Percentiles rank a stretch among this genome's conserved stretches.
phyloP scores from a whole-genome alignment of 2,797 vertebrate genomes.

The Yasuhikotakia modesta region DNA sequence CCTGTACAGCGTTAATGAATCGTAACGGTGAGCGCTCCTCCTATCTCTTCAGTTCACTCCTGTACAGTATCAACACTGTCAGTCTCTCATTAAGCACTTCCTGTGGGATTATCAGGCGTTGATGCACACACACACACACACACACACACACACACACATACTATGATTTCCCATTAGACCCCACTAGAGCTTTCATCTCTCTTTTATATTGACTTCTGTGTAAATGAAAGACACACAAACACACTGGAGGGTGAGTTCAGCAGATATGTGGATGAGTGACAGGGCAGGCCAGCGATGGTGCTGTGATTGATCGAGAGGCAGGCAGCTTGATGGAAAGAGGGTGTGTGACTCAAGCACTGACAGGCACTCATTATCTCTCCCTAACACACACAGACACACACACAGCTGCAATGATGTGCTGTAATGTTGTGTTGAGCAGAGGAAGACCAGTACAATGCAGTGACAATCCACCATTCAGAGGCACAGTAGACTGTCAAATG shows the following conservation, averaged over 20 bases:
- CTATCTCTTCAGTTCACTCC: constrained; percentile 9
- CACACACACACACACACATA: constrained; percentile 18
- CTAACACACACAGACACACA: too few species aligned
- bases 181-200: constrained; percentile 11
- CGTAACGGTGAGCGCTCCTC: constrained; percentile 15
- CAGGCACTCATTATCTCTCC: constrained; percentile 12
- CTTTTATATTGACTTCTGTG: constrained; percentile 23
- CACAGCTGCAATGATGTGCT: constrained; percentile 26
- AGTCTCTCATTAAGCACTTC: constrained; percentile 42
- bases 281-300: constrained; percentile 3
- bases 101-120: constrained; percentile 26
- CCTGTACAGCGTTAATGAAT: constrained; percentile 25
- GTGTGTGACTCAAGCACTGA: constrained; percentile 15
- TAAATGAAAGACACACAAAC: constrained; percentile 8
- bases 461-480: neutral
- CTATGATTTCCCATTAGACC: constrained; percentile 21
- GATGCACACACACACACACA: neutral
- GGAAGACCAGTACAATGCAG: neutral
- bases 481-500: neutral
- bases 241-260: constrained; percentile 17
- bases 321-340: neutral
- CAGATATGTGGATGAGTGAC: constrained; percentile 17
- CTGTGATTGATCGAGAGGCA: constrained; percentile 25
- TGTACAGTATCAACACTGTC: constrained; percentile 30
- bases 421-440: neutral